phyloP scores from a whole-genome alignment of 2,113 vertebrate species.

The Megalops atlanticus region DNA sequence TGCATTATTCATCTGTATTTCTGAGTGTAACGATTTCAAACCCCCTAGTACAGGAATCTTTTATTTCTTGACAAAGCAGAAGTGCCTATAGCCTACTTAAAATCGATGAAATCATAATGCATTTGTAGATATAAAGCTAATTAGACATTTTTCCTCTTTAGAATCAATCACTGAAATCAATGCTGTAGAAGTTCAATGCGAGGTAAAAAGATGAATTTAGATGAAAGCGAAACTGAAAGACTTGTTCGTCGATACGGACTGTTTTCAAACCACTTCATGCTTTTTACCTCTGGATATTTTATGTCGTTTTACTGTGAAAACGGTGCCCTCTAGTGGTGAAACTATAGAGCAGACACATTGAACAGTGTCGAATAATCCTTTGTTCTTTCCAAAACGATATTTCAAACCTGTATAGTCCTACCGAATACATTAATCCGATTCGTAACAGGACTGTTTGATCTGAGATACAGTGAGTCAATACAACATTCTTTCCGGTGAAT shows the following conservation, averaged over 20 bases:
- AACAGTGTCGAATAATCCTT: not conserved
- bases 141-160: not conserved
- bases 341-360: not conserved
- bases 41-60: not conserved
- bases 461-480: too few species aligned
- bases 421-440: too few species aligned
- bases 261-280: not conserved
- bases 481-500: too few species aligned
- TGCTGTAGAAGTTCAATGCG: not conserved
- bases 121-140: too few species aligned
- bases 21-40: not conserved
- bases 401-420: not conserved
- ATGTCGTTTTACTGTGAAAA: not conserved
- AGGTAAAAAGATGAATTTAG: not conserved
- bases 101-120: not conserved
- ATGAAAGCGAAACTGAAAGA: not conserved
- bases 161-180: not conserved
- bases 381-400: not conserved
- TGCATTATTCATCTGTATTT: not conserved
- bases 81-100: not conserved
- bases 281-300: not conserved
- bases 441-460: too few species aligned
- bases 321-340: slow-evolving; percentile 20
- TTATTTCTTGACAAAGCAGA: not conserved
- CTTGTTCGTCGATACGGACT: too few species aligned